Base-by-base conservation (phyloP, 2,888 invertebrate genomes). In the Bibio marci region DNA sequence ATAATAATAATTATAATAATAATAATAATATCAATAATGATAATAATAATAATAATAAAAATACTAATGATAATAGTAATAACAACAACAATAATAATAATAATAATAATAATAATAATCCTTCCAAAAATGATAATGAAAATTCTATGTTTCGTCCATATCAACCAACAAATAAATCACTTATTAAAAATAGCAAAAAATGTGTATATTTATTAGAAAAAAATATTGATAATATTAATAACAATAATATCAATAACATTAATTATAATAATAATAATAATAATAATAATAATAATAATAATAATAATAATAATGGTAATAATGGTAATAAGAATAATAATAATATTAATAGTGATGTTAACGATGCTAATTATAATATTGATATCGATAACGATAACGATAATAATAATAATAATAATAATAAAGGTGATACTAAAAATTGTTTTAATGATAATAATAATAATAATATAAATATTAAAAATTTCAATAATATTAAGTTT, bases 361-460 rank as follows among this genome's bases (percentile, higher is more conserved):
- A 46, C 40, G 51, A 50, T 37, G 47, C n/a, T n/a, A n/a, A n/a
- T n/a, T n/a, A n/a, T n/a, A n/a, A n/a, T n/a, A n/a, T n/a, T n/a
- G n/a, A n/a, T n/a, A n/a, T n/a, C n/a, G n/a, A n/a, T n/a, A n/a
- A n/a, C n/a, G n/a, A n/a, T n/a, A n/a, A n/a, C 8, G 8, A 22
- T 22, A 22, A 22, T 8, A 6, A 22, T 22, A 22, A 22, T 22
- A 22, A 22, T 6, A 22, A 8, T 22, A 22, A 4, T 22, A 22
- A 22, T 22, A 8, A n/a, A n/a, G n/a, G n/a, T n/a, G n/a, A n/a
- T n/a, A n/a, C n/a, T n/a, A n/a, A n/a, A n/a, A n/a, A n/a, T n/a
- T n/a, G n/a, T n/a, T n/a, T n/a, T n/a, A n/a, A n/a, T n/a, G 58
- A 62, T 48, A 56, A 54, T 7, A 62, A 60, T 47, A 56, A 56